Base-by-base conservation (phyloP, 1,140 invertebrate genomes). In the Proctacanthus coquilletti region DNA sequence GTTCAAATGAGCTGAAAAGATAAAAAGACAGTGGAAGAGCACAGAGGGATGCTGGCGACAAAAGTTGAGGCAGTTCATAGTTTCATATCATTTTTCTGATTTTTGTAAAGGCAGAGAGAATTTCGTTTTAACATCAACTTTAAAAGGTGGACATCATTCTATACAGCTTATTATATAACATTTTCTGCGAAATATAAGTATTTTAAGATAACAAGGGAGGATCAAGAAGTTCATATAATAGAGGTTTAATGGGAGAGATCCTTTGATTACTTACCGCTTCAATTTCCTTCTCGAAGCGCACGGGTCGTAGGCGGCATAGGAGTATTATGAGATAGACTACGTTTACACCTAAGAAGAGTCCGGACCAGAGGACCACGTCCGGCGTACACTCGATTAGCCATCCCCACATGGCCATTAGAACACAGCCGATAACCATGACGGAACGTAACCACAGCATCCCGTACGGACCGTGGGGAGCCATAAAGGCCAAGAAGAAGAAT, bases 341-440 rank as follows among this genome's bases (percentile, higher is more conserved):
- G 65, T 89, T 89, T 53, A 89, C 78, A 45, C 73, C 62, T 48
- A 86, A 70, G 62, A 88, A 88, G 25, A 77, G 71, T 48, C 74
- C 71, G 52, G 87, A 88, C 86, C 86, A 91, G 34, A 87, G 64
- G 47, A 84, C 78, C 42, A 82, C 79, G 52, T 89, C 85, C 43
- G 84, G 67, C 50, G 81, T 82, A 61, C 85, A 89, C 47, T 84
- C 70, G 30, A 87, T 74, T 39, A 79, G 72, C 73, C 80, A 87
- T 18, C 80, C 80, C 80, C 84, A 89, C 36, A 84, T 61, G 21
- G 74, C 71, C 41, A 80, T 72, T 63, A 84, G 80, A 30, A 78
- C 70, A 63, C 77, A 82, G 20, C 80, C 84, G 27, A 85, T 66
- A 31, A 84, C 67, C 38, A 88, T 65, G 17, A 76, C 75, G 46